Conservation (phyloP, 2,888 invertebrate species). For the Pterobdella sp. region DNA sequence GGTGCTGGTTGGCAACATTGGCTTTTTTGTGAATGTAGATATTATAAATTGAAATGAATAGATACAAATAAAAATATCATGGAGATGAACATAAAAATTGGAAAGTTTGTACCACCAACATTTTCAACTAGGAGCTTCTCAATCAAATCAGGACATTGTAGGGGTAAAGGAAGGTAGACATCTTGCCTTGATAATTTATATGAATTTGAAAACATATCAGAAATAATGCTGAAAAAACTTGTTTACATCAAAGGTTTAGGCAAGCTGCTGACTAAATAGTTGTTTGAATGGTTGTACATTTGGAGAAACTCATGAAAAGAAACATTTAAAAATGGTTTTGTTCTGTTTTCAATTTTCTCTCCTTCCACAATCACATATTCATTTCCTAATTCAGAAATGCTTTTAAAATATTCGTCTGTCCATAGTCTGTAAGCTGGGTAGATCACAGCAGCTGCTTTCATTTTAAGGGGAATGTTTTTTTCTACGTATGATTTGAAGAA, state of each 20-base stretch:
- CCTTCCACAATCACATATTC: slow-evolving; percentile 44
- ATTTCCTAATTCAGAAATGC: slow-evolving; percentile 39
- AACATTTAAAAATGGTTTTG: slow-evolving; percentile 41
- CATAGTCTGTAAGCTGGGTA: slow-evolving; percentile 44
- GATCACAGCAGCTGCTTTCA: slow-evolving; percentile 43
- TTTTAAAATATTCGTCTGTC: slow-evolving; percentile 47
- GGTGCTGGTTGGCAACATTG: not conserved
- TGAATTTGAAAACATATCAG: not conserved
- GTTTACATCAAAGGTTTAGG: slow-evolving; percentile 43
- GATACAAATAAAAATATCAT: not conserved
- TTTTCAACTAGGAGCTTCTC: slow-evolving; percentile 42
- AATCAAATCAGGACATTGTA: slow-evolving; percentile 44
- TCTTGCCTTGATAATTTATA: slow-evolving; percentile 41
- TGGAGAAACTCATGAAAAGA: slow-evolving; percentile 45
- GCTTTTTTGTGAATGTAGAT: too few relatives aligned
- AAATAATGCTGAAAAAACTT: not conserved
- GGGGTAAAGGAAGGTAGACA: slow-evolving; percentile 43
- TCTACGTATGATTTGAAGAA: slow-evolving; percentile 44
- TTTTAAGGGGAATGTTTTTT: slow-evolving; percentile 42
- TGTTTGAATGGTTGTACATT: slow-evolving; percentile 43
- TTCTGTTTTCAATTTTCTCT: slow-evolving; percentile 46
- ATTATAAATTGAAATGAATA: not conserved
- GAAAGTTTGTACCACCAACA: slow-evolving; percentile 40
- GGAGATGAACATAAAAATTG: not conserved
- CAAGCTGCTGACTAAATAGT: slow-evolving; percentile 47